Evolutionary conservation across 2,113 vertebrate species (phyloP), one percentile per base, ranked within the genome.

Genomic region (Sphaerodactylus townsendi): DNA sequence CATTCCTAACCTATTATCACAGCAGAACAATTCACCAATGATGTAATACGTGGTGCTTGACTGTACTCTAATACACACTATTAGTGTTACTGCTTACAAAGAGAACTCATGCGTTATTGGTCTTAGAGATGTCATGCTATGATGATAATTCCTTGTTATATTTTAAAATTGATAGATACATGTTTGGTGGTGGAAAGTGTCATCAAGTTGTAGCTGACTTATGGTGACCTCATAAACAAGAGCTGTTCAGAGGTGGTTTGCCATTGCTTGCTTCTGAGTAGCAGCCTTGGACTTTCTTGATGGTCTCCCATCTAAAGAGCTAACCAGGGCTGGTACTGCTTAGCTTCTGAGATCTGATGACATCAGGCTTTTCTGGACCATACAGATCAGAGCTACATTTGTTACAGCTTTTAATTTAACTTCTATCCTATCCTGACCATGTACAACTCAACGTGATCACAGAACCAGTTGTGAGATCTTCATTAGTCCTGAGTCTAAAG

Each of bases 391-490:
- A 4, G 50, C 50, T 53, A 53, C 14, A 53, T 53, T 53, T 53
- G 48, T 6, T n/a, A 8, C 0, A 21, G 82, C 85, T 79, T 50
- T 33, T 2, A 64, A n/a, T 17, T 56, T 39, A 72, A 44, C 48
- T 64, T 71, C 65, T 5, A 44, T 92, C 90, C 78, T 1, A 78
- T 84, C 69, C 83, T 66, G 82, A 84, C 39, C 86, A 10, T 76
- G 84, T 85, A 87, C 90, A 44, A 46, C 80, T 1, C 0, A 81
- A 83, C 84, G 44, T 88, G 72, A 70, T 14, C 2, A 68, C 1
- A 70, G 35, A 87, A 89, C 83, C 37, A 81, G 28, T 83, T 93
- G 83, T 89, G 77, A 91, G 37, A 17, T 66, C 19, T 59, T 53
- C 64, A 66, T 69, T 53, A 65, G 62, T 65, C 62, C n/a, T 65